Percentiles rank a stretch among this genome's conserved stretches.
phyloP scores from a whole-genome alignment of 2,113 vertebrate genomes.

The Lonchura striata region DNA sequence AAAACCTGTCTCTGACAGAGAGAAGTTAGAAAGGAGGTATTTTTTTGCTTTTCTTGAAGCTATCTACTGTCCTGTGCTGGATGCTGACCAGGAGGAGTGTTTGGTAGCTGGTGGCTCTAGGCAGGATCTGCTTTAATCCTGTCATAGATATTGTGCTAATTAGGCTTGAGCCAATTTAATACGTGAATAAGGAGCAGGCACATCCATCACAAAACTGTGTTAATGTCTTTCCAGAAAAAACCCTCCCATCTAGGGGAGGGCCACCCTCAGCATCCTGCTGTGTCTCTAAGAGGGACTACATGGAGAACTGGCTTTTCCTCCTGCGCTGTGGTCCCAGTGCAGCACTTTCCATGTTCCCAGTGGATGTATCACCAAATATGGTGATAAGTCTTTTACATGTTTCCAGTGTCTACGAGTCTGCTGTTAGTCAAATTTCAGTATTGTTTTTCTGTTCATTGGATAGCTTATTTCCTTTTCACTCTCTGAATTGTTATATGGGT shows the following conservation, averaged over 20 bases:
- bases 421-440: not conserved
- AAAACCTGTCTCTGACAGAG: not conserved
- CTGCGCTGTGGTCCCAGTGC: not conserved
- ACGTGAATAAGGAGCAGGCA: not conserved
- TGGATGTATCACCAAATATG: not conserved
- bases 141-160: not conserved
- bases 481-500: not conserved
- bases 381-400: not conserved
- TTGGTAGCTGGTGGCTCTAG: not conserved
- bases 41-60: not conserved
- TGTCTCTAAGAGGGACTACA: not conserved
- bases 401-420: not conserved
- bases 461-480: not conserved
- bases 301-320: not conserved
- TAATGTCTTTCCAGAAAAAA: not conserved
- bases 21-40: not conserved
- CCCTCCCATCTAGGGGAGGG: not conserved
- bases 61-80: not conserved
- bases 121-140: conserved; percentile 1
- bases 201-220: not conserved
- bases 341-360: not conserved
- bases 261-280: not conserved
- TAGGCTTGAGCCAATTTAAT: conserved; percentile 1
- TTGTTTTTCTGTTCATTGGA: not conserved
- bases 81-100: not conserved